Base-by-base conservation (phyloP, 2,797 vertebrate species). In the Amblyopsis hoosieri region DNA sequence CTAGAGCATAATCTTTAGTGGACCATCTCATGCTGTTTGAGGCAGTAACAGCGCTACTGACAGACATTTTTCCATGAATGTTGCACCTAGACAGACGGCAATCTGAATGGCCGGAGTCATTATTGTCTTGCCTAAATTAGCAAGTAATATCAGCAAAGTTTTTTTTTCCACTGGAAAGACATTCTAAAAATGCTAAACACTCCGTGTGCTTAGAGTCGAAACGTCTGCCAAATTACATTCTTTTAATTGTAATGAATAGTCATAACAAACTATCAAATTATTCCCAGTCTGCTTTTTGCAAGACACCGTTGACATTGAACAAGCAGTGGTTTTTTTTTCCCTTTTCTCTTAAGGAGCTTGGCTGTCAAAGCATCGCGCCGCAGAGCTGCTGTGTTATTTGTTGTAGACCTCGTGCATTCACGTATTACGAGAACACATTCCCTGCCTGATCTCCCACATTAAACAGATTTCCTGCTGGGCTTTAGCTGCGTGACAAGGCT, bases 381-480 rank as follows among this genome's bases (percentile, higher is more conserved):
- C 4, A 46, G 65, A 78, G 71, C 67, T 45, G 69, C 68, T 57
- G 49, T 79, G 69, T 87, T 75, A 73, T 82, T 86, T 85, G 67
- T 73, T 74, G 69, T 63, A 65, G 67, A 51, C 81, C 50, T 60
- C 74, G 37, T 74, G 79, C 61, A 6, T 75, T 65, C 74, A 29
- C 57, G 75, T 54, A 71, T 33, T 53, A 64, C 61, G 53, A 66
- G 73, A 69, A 59, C 66, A 31, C 45, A 76, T 76, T 79, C 81
- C 81, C 81, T 74, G 66, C 69, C 66, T 77, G 83, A 85, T 86
- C 78, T 77, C 76, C 70, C 61, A 84, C 79, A 73, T 89, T 82
- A 74, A 78, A 79, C 84, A 79, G 75, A 87, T 86, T 86, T 88
- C 85, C 87, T 82, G 65, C 50, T 54, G 72, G 72, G 85, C 80